Evolutionary conservation across 2,797 vertebrate genomes (phyloP), one percentile per base, ranked within the genome.

Genomic region (Podarcis lilfordi): DNA sequence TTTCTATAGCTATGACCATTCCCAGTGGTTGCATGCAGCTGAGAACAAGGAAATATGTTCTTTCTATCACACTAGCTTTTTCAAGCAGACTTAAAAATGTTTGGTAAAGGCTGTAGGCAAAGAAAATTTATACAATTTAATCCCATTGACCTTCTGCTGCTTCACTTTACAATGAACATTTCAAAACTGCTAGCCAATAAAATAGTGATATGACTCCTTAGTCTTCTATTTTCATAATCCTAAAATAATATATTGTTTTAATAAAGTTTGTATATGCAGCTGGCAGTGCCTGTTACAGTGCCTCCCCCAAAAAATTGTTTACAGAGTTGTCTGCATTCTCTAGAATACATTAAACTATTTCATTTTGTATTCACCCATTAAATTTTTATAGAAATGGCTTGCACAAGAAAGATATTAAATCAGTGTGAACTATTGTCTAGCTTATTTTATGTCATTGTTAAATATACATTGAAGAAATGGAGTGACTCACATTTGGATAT

Each of bases 161-260:
- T 86, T 9, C 61, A 61, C 89, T 78, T 85, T 79, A 81, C 86
- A 85, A 90, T 71, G 78, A 94, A 40, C 43, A 91, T 92, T 91
- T 93, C 50, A 92, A 91, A 96, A 79, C 2, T 64, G 10, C 35
- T 92, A 92, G n/a, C 84, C 64, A 93, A 78, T 86, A 90, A 92
- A 89, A 90, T 80, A 88, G 37, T 85, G 85, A 23, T 72, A 87
- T 37, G 71, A 83, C 79, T 69, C 81, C 88, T 45, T 61, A 92
- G 69, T 91, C 91, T 93, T 93, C 96, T 93, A 89, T 82, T 89
- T 93, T 93, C 68, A 86, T 89, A 40, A 92, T 29, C 72, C 81
- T 84, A 88, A 91, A 89, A 93, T 94, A 96, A 97, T 95, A 96
- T 96, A 97, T 91, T 89, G 93, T 78, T 97, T 97, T 97, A 97